phyloP scores from a whole-genome alignment of 2,113 vertebrate species.

The Sakesphorus luctuosus region DNA sequence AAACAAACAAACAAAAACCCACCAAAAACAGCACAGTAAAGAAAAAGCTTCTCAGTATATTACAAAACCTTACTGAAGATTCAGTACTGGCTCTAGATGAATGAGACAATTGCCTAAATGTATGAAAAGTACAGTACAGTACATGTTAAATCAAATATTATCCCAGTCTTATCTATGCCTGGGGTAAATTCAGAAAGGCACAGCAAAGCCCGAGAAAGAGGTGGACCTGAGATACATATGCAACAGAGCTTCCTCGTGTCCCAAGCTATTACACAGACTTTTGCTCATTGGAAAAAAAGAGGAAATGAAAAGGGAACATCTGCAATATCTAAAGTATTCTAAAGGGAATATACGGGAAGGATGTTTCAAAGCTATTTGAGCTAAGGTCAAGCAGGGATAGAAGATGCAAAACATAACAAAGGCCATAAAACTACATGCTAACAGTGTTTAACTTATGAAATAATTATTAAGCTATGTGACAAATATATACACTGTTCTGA shows the following conservation, averaged over 20 bases:
- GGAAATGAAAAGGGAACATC: slow-evolving; percentile 51
- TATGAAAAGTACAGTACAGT: background rate
- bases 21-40: background rate
- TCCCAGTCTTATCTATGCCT: background rate
- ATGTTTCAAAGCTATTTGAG: slow-evolving; percentile 33
- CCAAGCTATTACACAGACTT: background rate
- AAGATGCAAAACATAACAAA: background rate
- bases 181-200: background rate
- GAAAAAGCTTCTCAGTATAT: background rate
- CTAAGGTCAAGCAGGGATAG: slow-evolving; percentile 24
- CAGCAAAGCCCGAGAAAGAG: background rate
- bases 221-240: background rate
- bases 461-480: background rate
- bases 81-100: background rate
- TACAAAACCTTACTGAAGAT: background rate
- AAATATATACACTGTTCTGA: background rate
- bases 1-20: background rate
- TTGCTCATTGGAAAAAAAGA: background rate
- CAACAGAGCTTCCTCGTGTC: background rate
- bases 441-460: background rate
- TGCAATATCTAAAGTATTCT: slow-evolving; percentile 12
- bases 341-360: slow-evolving; percentile 27
- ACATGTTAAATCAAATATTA: background rate
- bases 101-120: background rate
- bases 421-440: background rate